These are phyloP conservation scores for Celastrina argiolus DNA, from an alignment of 2,888 invertebrate genomes.

Conservation along the genomic window DNA sequence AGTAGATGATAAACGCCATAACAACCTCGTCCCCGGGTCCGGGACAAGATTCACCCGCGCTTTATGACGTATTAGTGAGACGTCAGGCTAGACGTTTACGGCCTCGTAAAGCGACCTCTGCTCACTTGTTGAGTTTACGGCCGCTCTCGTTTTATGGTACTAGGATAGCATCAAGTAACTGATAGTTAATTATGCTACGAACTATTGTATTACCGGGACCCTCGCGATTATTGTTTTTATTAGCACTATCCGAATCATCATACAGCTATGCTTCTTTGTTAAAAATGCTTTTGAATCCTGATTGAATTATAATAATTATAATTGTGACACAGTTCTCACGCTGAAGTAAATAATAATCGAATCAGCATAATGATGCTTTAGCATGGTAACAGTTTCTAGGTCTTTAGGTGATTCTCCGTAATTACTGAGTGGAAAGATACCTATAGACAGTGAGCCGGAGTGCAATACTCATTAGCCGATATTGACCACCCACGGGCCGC, in stretches of 20 bases:
- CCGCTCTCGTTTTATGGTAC: conserved; percentile 31
- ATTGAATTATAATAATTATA: background rate
- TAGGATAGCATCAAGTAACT: conserved; percentile 20
- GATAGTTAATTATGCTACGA: conserved; percentile 21
- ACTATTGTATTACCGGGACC: background rate
- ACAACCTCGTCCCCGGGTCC: conserved; percentile 32
- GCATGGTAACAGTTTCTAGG: conserved; percentile 5
- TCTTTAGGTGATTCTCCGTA: background rate
- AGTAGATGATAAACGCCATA: conserved; percentile 28
- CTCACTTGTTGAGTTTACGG: conserved; percentile 68
- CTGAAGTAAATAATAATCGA: background rate
- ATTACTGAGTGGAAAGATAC: background rate
- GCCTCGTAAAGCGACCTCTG: conserved; percentile 64
- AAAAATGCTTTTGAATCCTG: background rate
- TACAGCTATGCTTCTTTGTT: background rate
- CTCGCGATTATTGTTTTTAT: background rate
- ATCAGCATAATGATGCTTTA: conserved; percentile 5
- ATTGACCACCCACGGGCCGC: background rate
- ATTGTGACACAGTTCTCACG: background rate
- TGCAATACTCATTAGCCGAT: conserved; percentile 2
- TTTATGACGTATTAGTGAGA: conserved; percentile 72
- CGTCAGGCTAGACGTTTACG: conserved; percentile 63
- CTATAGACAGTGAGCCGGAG: background rate
- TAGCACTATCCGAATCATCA: background rate
- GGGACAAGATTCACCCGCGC: conserved; percentile 39